A percentile compares a stretch with the other conserved stretches of the same genome.
Evolutionary conservation across 2,888 invertebrate species (phyloP).

Genomic region (Eurois occulta): DNA sequence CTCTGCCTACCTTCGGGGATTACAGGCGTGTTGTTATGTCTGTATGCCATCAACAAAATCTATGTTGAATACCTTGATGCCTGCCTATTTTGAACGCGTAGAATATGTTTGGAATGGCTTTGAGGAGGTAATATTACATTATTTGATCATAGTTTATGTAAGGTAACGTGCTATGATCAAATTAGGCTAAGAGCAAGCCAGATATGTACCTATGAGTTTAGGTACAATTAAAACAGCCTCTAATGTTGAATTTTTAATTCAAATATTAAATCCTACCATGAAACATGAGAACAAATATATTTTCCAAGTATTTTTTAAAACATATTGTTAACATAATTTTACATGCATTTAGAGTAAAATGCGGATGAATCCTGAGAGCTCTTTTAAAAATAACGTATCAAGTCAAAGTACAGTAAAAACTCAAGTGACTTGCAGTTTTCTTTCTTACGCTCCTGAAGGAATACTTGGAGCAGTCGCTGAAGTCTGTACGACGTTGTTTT

Average conservation of each 20-base stretch:
- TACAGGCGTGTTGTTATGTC: too few relatives aligned
- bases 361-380: slow-evolving; percentile 62
- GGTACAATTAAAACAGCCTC: neutral
- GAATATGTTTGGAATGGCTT: slow-evolving; percentile 34
- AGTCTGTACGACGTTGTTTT: slow-evolving; percentile 68
- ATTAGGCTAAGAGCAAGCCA: neutral
- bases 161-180: neutral
- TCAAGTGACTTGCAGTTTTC: slow-evolving; percentile 75
- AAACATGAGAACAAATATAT: neutral
- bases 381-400: slow-evolving; percentile 73
- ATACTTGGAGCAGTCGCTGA: slow-evolving; percentile 69
- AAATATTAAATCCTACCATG: neutral
- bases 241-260: neutral
- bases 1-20: too few relatives aligned
- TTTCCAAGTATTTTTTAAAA: slow-evolving; percentile 7
- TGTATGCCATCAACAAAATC: neutral
- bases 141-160: neutral
- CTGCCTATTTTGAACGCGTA: neutral
- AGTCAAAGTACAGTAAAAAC: slow-evolving; percentile 73
- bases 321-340: slow-evolving; percentile 30
- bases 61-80: neutral
- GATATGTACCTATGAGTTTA: neutral
- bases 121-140: slow-evolving; percentile 4
- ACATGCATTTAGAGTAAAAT: slow-evolving; percentile 56
- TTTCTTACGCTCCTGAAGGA: slow-evolving; percentile 72